Evolutionary conservation across 2,797 vertebrate genomes (phyloP), one percentile per base, ranked within the genome.

Genomic region (Meda fulgida): DNA sequence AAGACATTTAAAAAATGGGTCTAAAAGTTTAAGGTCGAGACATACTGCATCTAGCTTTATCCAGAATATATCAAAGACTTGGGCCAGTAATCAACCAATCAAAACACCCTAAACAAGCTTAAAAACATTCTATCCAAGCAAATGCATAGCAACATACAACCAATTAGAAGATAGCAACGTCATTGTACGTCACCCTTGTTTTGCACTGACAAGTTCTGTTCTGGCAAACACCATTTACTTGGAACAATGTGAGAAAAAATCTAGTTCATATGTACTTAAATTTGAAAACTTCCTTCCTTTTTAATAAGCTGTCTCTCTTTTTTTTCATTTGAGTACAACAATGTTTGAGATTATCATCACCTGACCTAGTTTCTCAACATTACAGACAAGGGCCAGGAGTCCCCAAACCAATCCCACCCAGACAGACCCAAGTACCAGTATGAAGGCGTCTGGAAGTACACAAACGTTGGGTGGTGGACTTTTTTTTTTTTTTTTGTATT

Each of bases 341-440:
- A 53, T 55, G 18, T 34, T 34, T 69, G 19, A 23, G 19, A 69
- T 14, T 76, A 14, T 36, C 31, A 51, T 69, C 29, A 36, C 19
- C 23, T 66, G 4, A 38, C 7, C 9, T 13, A n/a, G 16, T 86
- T 46, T 9, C 26, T 36, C 38, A 29, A 1, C 38, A 63, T 82
- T 91, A 53, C 3, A 70, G 0, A n/a, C 95, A 96, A 77, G 94
- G 95, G 5, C 94, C 95, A 0, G 95, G 95, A 36, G 92, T 93
- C 6, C 95, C 95, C 7, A 93, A 1, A 90, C 90, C 94, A 55
- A 94, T 96, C 80, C 91, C 90, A 46, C 5, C 89, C 1, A 90
- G 0, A 55, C 19, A 86, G 3, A 16, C 58, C 1, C 51, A 70
- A 60, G 66, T 60, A 60, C 63, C 67, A 80, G 82, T 86, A n/a